Percentiles rank a stretch among this genome's conserved stretches.
Evolutionary conservation across 2,113 vertebrate species (phyloP).

Genomic region (Myocastor coypus): DNA sequence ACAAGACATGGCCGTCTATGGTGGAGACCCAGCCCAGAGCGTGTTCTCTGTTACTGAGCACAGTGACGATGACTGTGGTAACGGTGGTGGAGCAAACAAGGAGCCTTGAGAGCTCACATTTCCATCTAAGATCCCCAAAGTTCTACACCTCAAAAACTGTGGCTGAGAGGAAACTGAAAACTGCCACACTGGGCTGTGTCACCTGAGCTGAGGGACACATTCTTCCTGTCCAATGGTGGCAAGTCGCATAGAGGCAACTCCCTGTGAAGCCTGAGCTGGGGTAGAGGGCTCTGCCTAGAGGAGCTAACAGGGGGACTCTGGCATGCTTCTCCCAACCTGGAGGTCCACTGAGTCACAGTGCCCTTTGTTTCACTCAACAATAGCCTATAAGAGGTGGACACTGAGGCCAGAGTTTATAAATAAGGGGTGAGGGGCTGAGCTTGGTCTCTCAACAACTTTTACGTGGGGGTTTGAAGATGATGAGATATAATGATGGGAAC

Average conservation of each 20-base stretch:
- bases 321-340: background rate
- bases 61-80: background rate
- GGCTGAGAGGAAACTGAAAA: background rate
- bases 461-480: background rate
- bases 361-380: background rate
- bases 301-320: too few species aligned
- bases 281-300: fast-evolving
- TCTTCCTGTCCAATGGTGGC: background rate
- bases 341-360: background rate
- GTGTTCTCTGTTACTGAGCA: background rate
- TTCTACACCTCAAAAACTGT: background rate
- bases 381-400: background rate
- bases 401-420: background rate
- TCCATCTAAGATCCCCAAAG: background rate
- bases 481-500: fast-evolving
- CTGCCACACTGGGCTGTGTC: background rate
- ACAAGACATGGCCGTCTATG: fast-evolving
- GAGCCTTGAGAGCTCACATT: background rate
- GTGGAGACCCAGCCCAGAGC: fast-evolving
- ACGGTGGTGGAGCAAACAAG: background rate
- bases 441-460: background rate
- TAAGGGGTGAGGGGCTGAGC: background rate
- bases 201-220: background rate
- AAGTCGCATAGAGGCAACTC: background rate
- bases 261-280: background rate